A percentile compares a stretch with the other conserved stretches of the same genome.
Conservation (phyloP, 2,888 invertebrate genomes). For the Yponomeuta sedellus region DNA sequence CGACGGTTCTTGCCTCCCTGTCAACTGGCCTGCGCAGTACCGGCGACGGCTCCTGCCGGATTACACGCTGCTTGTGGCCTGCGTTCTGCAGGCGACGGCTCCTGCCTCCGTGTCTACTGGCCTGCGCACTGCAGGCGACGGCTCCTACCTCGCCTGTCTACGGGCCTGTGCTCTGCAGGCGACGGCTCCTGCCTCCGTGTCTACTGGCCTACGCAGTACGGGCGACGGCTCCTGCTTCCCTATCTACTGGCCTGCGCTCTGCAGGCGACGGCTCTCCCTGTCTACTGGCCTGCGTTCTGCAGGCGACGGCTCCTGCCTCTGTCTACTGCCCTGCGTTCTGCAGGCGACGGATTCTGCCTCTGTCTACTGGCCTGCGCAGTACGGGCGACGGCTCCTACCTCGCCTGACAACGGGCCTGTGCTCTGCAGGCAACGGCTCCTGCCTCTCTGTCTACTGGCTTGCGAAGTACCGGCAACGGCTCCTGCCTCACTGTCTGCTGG, state of each 20-base stretch:
- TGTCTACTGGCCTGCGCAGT: background rate
- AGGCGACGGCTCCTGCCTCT: background rate
- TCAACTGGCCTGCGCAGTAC: background rate
- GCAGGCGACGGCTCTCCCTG: background rate
- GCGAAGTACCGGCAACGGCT: background rate
- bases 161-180: background rate
- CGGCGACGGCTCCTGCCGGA: background rate
- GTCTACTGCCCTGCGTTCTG: no score
- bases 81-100: background rate
- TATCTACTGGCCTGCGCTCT: background rate
- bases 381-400: background rate
- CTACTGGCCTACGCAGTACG: background rate
- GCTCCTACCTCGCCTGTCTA: background rate
- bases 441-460: background rate
- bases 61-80: background rate
- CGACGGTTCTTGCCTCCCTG: background rate
- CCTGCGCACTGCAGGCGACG: background rate
- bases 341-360: background rate
- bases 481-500: background rate
- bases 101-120: slow-evolving; percentile 1
- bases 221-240: background rate
- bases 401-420: no score
- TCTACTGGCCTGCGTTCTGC: background rate
- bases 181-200: background rate
- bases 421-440: background rate